Percentiles rank a stretch among this genome's conserved stretches.
These are phyloP conservation scores for Tor tambroides DNA, from an alignment of 2,113 vertebrate species.

Conservation along the genomic window DNA sequence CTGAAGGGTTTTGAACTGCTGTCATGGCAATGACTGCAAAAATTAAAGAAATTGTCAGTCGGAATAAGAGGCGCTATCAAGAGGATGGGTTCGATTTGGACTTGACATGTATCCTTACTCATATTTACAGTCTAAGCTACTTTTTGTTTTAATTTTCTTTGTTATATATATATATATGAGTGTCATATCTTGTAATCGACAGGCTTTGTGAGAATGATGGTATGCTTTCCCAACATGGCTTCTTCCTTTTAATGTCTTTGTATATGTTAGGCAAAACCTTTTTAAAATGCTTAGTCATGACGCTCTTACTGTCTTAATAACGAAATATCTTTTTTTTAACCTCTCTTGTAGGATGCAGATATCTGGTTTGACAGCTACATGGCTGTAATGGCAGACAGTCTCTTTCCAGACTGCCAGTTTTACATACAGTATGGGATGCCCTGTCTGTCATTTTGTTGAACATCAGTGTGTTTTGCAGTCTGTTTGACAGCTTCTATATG, in stretches of 20 bases:
- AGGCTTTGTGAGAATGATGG: background rate
- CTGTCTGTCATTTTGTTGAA: background rate
- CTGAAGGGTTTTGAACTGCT: constrained; percentile 43
- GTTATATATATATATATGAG: background rate
- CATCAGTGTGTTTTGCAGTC: background rate
- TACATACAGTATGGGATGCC: background rate
- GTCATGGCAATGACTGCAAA: constrained; percentile 89
- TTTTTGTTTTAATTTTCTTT: background rate
- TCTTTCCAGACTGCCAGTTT: background rate
- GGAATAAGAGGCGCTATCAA: constrained; percentile 98
- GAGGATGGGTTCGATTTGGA: constrained; percentile 99
- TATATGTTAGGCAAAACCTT: background rate
- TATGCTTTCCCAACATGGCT: background rate
- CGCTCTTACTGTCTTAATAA: background rate
- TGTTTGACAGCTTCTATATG: background rate
- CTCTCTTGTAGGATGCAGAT: background rate
- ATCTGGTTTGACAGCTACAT: constrained; percentile 8
- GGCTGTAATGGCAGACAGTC: background rate
- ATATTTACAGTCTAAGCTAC: constrained; percentile 9
- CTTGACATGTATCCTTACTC: constrained; percentile 93
- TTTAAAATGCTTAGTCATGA: background rate
- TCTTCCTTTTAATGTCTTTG: background rate
- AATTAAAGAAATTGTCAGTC: constrained; percentile 98
- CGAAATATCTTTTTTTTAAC: background rate
- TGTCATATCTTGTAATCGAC: background rate